Evolutionary conservation across 2,113 vertebrate genomes (phyloP), one percentile per base, ranked within the genome.

Genomic region (Dicaeum eximium): DNA sequence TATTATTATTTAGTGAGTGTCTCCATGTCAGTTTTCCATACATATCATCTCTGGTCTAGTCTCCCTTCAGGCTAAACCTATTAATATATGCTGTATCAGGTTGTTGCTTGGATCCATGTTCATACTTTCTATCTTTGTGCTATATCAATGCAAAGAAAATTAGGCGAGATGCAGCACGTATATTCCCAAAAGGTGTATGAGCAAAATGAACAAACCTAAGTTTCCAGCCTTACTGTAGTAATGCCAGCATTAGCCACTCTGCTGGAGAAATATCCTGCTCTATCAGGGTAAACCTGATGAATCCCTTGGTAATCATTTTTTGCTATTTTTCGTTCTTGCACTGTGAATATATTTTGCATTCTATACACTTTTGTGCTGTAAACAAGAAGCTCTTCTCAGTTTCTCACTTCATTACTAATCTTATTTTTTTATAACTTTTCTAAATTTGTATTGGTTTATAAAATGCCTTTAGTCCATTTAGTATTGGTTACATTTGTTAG

Each of bases 101-200:
- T 57, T 88, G 58, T 78, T 95, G 47, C 70, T 91, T 80, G 73
- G 82, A 91, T 90, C 94, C 58, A 75, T 94, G 96, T 96, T 83
- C 95, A 57, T 92, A 74, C 74, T 97, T 92, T 96, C 28, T 82
- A 92, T 97, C 95, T 93, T 95, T 87, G 95, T 92, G 78, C 89
- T 69, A 14, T 92, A 95, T 92, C 94, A 91, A 60, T 88, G 65
- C 57, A 75, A 92, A 91, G 40, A 40, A 91, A 96, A 86, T 95
- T 79, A 93, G 54, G 53, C 47, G 73, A 96, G 95, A 92, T 97
- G 90, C 62, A 95, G 60, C 30, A 86, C 30, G 22, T 40, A 47
- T 88, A 94, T 89, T 96, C 94, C 86, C 80, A 62, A 96, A 96
- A 97, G 95, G 19, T 92, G 87, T 69, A 57, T 16, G 85, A 88